These are phyloP conservation scores for Suillia variegata DNA, from an alignment of 2,888 invertebrate genomes.

Conservation along the genomic window DNA sequence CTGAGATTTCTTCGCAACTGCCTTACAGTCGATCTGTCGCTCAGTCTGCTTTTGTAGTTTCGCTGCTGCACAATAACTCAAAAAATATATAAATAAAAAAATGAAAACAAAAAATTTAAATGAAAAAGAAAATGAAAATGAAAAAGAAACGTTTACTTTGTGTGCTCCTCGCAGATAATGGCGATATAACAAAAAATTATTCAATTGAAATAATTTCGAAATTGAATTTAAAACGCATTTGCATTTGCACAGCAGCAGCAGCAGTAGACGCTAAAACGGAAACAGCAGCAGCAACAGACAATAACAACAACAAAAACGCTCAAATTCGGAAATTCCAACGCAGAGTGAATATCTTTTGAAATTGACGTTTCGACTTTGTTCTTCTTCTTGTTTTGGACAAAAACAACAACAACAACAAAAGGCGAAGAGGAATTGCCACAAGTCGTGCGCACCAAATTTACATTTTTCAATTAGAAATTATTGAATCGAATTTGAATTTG, in stretches of 20 bases:
- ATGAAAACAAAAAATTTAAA: background rate
- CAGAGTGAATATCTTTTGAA: too few relatives aligned
- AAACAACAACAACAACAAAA: too few relatives aligned
- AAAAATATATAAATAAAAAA: too few relatives aligned
- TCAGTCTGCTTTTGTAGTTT: too few relatives aligned
- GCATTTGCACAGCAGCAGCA: too few relatives aligned
- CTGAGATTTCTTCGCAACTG: constrained; percentile 2
- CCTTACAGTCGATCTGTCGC: too few relatives aligned
- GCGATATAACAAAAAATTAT: constrained; percentile 5
- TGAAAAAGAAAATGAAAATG: too few relatives aligned
- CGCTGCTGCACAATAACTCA: constrained; percentile 16
- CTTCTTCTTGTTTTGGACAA: background rate
- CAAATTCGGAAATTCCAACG: too few relatives aligned
- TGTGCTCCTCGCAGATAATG: background rate
- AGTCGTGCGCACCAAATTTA: background rate
- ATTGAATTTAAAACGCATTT: background rate
- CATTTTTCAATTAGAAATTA: background rate
- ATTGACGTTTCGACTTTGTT: background rate
- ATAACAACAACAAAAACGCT: too few relatives aligned
- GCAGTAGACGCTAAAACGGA: too few relatives aligned
- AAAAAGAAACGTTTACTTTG: background rate
- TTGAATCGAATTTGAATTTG: background rate
- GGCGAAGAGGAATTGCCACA: background rate
- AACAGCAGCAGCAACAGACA: too few relatives aligned
- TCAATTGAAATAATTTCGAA: background rate